Base-by-base conservation (phyloP, 2,113 vertebrate genomes). In the Polyodon spathula region DNA sequence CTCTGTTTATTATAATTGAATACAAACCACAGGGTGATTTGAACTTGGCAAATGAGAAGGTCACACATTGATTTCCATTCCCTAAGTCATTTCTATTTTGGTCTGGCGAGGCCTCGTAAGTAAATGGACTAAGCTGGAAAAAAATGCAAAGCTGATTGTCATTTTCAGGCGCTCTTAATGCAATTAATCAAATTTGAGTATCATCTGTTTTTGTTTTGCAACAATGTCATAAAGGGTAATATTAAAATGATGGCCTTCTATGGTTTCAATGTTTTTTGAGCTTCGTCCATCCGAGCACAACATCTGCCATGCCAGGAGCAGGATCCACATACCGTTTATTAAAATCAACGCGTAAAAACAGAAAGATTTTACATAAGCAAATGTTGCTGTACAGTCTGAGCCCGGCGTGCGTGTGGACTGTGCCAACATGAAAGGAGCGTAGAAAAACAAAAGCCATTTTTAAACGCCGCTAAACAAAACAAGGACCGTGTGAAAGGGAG, bases 311-410 rank as follows among this genome's bases (percentile, higher is more conserved):
- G 37, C 55, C 54, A 11, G 37, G 37, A 48, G 59, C 69, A 68
- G 57, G 39, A 54, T 58, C 68, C n/a, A n/a, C n/a, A n/a, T n/a
- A n/a, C n/a, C 58, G 68, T 78, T 81, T 80, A 82, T 82, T 83
- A 56, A 80, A 83, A 85, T 79, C 8, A 38, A 7, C 56, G 76
- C 70, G 52, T 62, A 68, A 71, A 77, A 54, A 59, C 56, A 43
- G 61, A 71, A 65, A 66, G 48, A 72, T 81, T 87, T 87, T 87
- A 83, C 84, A 87, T 87, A 87, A 80, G 78, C 85, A 87, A 87
- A 86, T 78, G 50, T 16, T 54, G 16, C 59, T 63, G 56, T 43
- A 60, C 74, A 58, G 75, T 71, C 17, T 5, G 9, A 54, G 65
- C 67, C 72, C 71, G 41, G 67, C 41, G 51, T 39, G 60, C 59